phyloP scores from a whole-genome alignment of 2,113 vertebrate species.

The Austrofundulus limnaeus region DNA sequence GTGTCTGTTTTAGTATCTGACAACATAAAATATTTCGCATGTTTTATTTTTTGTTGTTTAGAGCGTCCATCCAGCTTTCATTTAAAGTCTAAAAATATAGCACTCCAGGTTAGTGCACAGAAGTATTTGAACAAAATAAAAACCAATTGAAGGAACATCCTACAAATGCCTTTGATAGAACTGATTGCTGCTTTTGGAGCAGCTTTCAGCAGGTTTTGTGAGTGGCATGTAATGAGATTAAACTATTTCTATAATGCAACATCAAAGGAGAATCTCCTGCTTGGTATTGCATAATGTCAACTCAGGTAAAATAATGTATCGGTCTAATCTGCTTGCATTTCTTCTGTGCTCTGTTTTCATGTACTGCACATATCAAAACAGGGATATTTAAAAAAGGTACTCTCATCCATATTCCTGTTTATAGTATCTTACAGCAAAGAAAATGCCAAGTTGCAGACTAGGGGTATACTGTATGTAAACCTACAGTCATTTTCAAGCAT shows the following conservation, averaged over 20 bases:
- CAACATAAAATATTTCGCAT: too few species aligned
- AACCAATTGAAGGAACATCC: background rate
- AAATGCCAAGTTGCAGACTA: background rate
- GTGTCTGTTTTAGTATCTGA: too few species aligned
- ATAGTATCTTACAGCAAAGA: too few species aligned
- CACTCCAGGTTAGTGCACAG: background rate
- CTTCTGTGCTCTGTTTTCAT: background rate
- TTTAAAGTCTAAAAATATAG: background rate
- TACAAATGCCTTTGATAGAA: background rate
- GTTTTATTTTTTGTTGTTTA: too few species aligned
- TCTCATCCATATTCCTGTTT: too few species aligned
- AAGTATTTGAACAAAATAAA: background rate
- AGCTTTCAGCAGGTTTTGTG: background rate
- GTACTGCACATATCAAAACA: too few species aligned
- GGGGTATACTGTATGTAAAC: background rate
- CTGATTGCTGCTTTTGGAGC: background rate
- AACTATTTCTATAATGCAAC: background rate
- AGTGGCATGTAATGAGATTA: constrained; percentile 10
- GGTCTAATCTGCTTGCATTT: background rate
- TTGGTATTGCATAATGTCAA: background rate
- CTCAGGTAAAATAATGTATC: background rate
- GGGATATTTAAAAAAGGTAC: too few species aligned
- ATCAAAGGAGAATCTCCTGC: background rate
- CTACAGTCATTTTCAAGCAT: background rate
- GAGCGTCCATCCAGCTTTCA: too few species aligned